These are phyloP conservation scores for Enoplosus armatus DNA, from an alignment of 2,797 vertebrate genomes.

Conservation along the genomic window DNA sequence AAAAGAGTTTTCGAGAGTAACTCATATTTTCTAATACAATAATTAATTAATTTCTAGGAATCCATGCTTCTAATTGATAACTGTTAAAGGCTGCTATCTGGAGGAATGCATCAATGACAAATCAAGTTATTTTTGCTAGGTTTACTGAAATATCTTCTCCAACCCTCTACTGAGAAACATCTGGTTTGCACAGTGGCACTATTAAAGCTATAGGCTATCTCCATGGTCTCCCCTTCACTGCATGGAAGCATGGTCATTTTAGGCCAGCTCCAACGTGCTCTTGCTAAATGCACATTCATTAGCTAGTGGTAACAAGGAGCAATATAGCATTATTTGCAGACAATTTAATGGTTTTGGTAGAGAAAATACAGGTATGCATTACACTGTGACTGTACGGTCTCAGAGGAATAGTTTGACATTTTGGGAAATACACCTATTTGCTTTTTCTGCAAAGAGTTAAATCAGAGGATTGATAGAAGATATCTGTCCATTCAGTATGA, in stretches of 20 bases:
- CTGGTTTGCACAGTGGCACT: neutral
- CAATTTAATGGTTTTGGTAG: neutral
- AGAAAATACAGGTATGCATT: neutral
- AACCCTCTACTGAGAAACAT: neutral
- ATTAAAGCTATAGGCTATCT: neutral
- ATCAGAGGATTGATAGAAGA: neutral
- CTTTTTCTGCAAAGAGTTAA: neutral
- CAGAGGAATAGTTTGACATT: neutral
- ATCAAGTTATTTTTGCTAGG: slow-evolving; percentile 21
- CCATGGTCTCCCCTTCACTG: neutral
- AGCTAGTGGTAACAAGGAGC: neutral
- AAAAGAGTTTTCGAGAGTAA: neutral
- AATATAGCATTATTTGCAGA: slow-evolving; percentile 1
- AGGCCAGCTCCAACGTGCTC: neutral
- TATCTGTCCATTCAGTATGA: neutral
- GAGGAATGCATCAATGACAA: slow-evolving; percentile 7
- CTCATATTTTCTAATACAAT: slow-evolving; percentile 11
- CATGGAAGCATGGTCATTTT: neutral
- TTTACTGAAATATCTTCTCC: slow-evolving; percentile 13
- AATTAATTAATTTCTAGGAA: slow-evolving; percentile 6
- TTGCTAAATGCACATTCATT: slow-evolving; percentile 15
- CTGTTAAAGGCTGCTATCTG: slow-evolving; percentile 10
- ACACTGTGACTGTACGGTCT: too few species aligned
- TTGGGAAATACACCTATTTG: neutral
- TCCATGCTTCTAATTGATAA: slow-evolving; percentile 20